Conservation (phyloP, 2,797 vertebrate genomes). For the Zalophus californianus region DNA sequence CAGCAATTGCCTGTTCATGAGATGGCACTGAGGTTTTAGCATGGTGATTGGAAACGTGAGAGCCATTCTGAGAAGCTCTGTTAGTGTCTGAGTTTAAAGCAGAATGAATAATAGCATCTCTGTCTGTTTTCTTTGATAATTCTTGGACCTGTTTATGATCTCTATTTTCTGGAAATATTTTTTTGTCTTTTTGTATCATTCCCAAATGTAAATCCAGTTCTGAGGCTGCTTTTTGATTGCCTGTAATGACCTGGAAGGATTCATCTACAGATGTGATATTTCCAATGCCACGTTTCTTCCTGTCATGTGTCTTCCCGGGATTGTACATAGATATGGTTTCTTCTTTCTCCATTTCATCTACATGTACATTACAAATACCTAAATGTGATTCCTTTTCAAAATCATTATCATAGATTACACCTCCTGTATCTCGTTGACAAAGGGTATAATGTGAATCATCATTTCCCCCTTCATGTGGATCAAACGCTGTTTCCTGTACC, state of each 20-base stretch:
- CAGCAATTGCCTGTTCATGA: neutral
- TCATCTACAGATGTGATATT: constrained; percentile 73
- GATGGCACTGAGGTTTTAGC: neutral
- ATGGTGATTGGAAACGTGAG: constrained; percentile 52
- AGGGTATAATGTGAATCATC: constrained; percentile 89
- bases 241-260: constrained; percentile 77
- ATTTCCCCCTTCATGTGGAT: constrained; percentile 89
- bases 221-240: constrained; percentile 70
- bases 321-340: constrained; percentile 78
- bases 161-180: constrained; percentile 60
- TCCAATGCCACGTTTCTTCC: constrained; percentile 75
- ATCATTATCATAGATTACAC: constrained; percentile 88
- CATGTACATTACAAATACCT: constrained; percentile 86
- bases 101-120: constrained; percentile 46
- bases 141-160: constrained; percentile 60
- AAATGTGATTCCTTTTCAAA: constrained; percentile 88
- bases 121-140: constrained; percentile 56
- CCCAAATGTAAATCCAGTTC: constrained; percentile 66
- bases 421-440: constrained; percentile 88
- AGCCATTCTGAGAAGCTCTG: constrained; percentile 73
- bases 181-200: constrained; percentile 56
- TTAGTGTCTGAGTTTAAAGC: constrained; percentile 75
- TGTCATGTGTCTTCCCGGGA: constrained; percentile 79
- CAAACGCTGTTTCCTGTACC: constrained; percentile 89
- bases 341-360: constrained; percentile 84